phyloP scores from a whole-genome alignment of 2,888 invertebrate genomes.

The Myopa tessellatipennis region DNA sequence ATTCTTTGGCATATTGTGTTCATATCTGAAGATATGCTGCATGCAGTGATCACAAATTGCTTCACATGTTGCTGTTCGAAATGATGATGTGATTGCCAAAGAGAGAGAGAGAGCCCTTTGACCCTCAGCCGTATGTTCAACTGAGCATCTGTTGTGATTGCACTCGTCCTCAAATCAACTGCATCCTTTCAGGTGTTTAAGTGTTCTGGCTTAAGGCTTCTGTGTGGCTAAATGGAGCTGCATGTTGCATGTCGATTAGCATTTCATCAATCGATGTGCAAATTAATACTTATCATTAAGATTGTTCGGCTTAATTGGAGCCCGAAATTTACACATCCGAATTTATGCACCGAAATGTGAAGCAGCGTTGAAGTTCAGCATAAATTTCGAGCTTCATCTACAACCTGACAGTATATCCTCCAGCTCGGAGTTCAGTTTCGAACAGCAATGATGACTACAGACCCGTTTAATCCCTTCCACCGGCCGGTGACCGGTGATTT shows the following conservation, averaged over 20 bases:
- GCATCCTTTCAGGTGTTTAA: slow-evolving; percentile 16
- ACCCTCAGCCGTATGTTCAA: neutral
- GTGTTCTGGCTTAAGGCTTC: slow-evolving; percentile 5
- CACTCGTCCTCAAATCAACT: neutral
- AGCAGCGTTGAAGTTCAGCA: neutral
- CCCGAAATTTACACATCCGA: neutral
- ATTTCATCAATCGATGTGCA: slow-evolving; percentile 11
- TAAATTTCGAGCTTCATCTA: neutral
- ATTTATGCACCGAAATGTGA: neutral
- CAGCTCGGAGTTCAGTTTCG: neutral
- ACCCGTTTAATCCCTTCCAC: neutral
- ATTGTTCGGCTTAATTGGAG: neutral
- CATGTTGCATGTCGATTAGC: slow-evolving; percentile 1
- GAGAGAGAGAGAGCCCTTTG: neutral
- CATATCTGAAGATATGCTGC: neutral
- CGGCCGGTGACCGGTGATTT: slow-evolving; percentile 48
- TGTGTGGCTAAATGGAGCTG: neutral
- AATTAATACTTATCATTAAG: neutral
- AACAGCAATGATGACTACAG: neutral
- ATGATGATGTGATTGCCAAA: too few relatives aligned
- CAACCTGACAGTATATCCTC: neutral
- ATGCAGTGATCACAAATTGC: neutral
- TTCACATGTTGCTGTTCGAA: neutral
- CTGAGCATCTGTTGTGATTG: neutral
- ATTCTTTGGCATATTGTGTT: neutral